Base-by-base conservation (phyloP, 2,888 invertebrate genomes). In the Emmelina monodactyla region DNA sequence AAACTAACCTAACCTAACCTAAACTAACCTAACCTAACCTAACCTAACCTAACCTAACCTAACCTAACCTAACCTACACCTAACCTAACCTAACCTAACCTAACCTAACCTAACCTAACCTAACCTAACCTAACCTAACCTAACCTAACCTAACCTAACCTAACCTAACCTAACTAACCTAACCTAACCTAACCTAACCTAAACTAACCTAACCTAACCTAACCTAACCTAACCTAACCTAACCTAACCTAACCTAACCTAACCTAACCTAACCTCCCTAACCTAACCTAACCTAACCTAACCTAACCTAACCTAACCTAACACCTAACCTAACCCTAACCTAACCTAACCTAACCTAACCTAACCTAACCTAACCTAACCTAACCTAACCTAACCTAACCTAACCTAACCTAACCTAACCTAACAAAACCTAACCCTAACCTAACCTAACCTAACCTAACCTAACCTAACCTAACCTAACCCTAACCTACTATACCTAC, bases 121-220 rank as follows among this genome's bases (percentile, higher is more conserved):
- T 6, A 19, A 5, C 19, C 9, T 6, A 19, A 5, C 19, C n/a
- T n/a, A n/a, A n/a, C n/a, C n/a, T n/a, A n/a, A n/a, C n/a, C n/a
- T n/a, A n/a, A n/a, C n/a, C n/a, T 19, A 19, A 19, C 19, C 19
- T 19, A 19, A 19, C 19, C 19, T 19, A 19, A 19, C 19, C 19
- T 19, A 19, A 44, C 40, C 44, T 41, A 41, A 41, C 43, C n/a
- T n/a, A n/a, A n/a, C n/a, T n/a, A n/a, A n/a, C n/a, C 41, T 40
- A 42, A 42, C 44, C 44, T 42, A 44, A 44, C 44, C 41, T 40
- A 43, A 43, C 43, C 43, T 41, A 43, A 43, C 43, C 40, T 40
- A 40, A 43, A 40, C 43, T 43, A 43, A 43, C 43, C 43, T 40
- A 43, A 43, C 35, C 35, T 35, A 35, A 35, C 35, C 35, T 25